Evolutionary conservation across 2,113 vertebrate species (phyloP).

Genomic region (mouse (Mus musculus)): DNA sequence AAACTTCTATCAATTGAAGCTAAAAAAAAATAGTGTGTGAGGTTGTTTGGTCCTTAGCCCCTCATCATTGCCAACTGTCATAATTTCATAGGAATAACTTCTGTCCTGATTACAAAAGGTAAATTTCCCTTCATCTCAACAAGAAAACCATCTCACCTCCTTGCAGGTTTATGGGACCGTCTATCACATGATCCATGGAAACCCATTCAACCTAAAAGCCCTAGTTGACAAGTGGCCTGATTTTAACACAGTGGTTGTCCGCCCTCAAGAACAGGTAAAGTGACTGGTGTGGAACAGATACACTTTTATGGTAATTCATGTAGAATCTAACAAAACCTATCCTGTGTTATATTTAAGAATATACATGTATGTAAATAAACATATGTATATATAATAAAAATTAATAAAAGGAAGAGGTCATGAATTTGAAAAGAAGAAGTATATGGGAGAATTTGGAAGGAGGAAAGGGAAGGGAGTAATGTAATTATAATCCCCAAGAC

Average conservation of each 20-base stretch:
- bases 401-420: not conserved
- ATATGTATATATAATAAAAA: not conserved
- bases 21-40: not conserved
- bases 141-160: not conserved
- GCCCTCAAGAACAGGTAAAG: conserved; percentile 71
- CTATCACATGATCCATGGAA: conserved; percentile 71
- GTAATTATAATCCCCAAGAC: not conserved
- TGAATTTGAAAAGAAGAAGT: not conserved
- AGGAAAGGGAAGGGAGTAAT: not conserved
- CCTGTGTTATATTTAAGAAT: not conserved
- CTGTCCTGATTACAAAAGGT: not conserved
- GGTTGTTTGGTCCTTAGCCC: not conserved
- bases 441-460: not conserved
- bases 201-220: conserved; percentile 72
- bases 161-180: conserved; percentile 72
- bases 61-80: not conserved
- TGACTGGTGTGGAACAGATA: not conserved
- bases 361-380: not conserved
- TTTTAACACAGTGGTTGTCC: conserved; percentile 72
- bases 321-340: not conserved
- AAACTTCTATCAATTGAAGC: not conserved
- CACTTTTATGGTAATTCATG: not conserved
- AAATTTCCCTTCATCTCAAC: not conserved
- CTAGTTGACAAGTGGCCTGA: conserved; percentile 79
- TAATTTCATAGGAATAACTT: not conserved